Conservation (phyloP, 2,797 vertebrate genomes). For the Heteromormyrus szaboi region DNA sequence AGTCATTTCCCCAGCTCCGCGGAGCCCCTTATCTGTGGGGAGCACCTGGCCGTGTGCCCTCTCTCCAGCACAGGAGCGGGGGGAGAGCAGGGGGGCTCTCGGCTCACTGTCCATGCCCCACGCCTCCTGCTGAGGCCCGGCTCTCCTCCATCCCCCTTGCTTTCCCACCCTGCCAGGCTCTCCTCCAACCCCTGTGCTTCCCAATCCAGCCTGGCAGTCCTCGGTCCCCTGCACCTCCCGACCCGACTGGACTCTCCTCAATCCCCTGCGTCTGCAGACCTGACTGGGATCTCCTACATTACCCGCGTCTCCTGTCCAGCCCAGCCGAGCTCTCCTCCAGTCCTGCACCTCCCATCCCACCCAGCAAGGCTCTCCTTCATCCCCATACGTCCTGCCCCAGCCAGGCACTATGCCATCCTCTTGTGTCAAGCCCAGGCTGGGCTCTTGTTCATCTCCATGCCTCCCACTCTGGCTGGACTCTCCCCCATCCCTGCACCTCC, state of each 20-base stretch:
- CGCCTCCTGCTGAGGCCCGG: background rate
- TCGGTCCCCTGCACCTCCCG: background rate
- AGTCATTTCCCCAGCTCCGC: conserved; percentile 1
- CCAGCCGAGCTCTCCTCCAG: background rate
- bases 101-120: background rate
- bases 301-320: background rate
- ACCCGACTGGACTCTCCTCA: background rate
- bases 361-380: background rate
- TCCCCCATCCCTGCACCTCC: background rate
- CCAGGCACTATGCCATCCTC: background rate
- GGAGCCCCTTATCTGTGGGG: conserved; percentile 16
- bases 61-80: background rate
- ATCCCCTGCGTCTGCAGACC: background rate
- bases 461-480: background rate
- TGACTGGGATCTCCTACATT: background rate
- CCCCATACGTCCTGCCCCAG: background rate
- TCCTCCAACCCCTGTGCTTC: background rate
- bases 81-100: background rate
- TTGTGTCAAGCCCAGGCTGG: background rate
- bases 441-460: background rate
- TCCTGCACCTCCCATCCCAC: background rate
- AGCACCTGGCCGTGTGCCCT: conserved; percentile 18
- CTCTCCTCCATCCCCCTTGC: background rate
- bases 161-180: background rate
- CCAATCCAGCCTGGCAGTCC: background rate